phyloP scores from a whole-genome alignment of 1,140 invertebrate species.

The Trachelipus rathkii region DNA sequence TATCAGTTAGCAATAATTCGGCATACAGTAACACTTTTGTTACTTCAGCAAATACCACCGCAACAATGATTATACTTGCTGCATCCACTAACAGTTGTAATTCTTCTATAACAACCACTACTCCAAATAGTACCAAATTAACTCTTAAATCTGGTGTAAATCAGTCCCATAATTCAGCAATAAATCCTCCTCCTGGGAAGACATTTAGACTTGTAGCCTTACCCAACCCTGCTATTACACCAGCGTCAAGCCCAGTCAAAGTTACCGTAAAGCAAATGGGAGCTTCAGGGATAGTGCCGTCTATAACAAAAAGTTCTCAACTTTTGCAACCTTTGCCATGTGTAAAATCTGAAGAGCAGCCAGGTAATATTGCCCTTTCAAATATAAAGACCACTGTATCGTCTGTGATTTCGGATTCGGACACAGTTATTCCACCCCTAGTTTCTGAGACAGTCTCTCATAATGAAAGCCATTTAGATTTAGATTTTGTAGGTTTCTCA shows the following conservation, averaged over 20 bases:
- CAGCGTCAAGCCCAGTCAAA: conserved; percentile 43
- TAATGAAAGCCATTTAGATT: conserved; percentile 38
- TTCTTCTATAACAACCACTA: conserved; percentile 21
- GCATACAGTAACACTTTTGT: conserved; percentile 17
- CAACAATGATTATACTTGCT: conserved; percentile 26
- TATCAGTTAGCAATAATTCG: conserved; percentile 22
- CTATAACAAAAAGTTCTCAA: conserved; percentile 31
- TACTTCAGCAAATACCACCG: conserved; percentile 18
- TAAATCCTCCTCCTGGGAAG: conserved; percentile 41
- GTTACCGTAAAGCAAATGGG: conserved; percentile 34
- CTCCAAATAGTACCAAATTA: conserved; percentile 35
- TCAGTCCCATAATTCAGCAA: conserved; percentile 35
- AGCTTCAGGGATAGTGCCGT: conserved; percentile 31
- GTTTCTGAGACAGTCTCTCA: conserved; percentile 34
- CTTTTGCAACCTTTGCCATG: conserved; percentile 35
- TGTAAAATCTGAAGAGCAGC: conserved; percentile 41
- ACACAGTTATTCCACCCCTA: conserved; percentile 25
- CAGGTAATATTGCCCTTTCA: conserved; percentile 25
- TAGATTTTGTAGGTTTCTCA: conserved; percentile 45
- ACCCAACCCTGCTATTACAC: conserved; percentile 41
- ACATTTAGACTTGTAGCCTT: conserved; percentile 45
- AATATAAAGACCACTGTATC: conserved; percentile 31
- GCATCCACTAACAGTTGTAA: conserved; percentile 18
- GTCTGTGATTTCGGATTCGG: conserved; percentile 16
- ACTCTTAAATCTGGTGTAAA: conserved; percentile 41